A percentile compares a stretch with the other conserved stretches of the same genome.
Evolutionary conservation across 2,113 vertebrate genomes (phyloP).

Genomic region (Tupaia chinensis): DNA sequence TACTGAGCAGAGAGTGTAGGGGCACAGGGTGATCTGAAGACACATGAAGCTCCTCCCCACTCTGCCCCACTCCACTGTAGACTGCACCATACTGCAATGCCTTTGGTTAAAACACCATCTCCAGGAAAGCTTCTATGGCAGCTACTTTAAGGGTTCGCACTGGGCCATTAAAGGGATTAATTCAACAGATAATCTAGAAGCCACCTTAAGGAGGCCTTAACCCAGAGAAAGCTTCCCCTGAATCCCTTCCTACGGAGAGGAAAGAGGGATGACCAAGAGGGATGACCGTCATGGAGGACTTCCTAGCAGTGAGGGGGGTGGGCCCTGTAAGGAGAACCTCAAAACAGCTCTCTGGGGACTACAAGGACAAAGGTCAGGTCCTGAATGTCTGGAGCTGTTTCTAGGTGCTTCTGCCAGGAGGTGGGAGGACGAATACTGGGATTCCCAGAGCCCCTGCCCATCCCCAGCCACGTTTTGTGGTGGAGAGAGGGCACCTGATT

Average conservation of each 20-base stretch:
- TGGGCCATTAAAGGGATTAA: not conserved
- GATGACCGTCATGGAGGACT: not conserved
- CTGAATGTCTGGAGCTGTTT: not conserved
- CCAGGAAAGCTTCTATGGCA: not conserved
- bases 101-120: not conserved
- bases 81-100: not conserved
- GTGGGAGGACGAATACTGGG: not conserved
- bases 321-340: not conserved
- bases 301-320: not conserved
- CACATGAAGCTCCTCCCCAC: rapidly evolving
- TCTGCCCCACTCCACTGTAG: not conserved
- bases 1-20: not conserved
- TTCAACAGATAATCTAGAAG: not conserved
- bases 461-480: no score
- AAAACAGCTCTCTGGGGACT: not conserved
- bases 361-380: not conserved
- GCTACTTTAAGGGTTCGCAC: not conserved
- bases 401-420: not conserved
- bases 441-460: rapidly evolving
- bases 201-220: not conserved
- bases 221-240: not conserved
- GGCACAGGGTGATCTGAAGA: not conserved
- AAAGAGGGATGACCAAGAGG: not conserved
- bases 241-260: not conserved
- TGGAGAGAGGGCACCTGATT: not conserved